Conservation (phyloP, 2,113 vertebrate species). For the Ceyx margarethae region DNA sequence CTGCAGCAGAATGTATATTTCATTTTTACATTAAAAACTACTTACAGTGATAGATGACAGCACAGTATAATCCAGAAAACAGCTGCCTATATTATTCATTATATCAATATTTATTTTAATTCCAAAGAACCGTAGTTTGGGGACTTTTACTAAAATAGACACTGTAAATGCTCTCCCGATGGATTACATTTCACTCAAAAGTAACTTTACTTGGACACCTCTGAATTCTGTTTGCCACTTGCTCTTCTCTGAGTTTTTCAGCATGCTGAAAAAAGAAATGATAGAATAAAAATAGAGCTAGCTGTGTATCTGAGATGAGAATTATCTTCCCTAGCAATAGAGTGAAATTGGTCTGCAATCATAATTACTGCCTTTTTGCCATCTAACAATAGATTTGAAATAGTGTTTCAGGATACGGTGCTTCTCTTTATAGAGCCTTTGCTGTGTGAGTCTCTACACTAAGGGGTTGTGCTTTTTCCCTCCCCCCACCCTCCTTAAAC, state of each 20-base stretch:
- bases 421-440: not conserved
- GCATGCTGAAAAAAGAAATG: conserved; percentile 13
- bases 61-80: not conserved
- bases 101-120: conserved; percentile 55
- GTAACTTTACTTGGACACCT: conserved; percentile 34
- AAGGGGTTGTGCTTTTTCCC: not conserved
- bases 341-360: not conserved
- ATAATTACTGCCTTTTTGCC: conserved; percentile 22
- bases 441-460: not conserved
- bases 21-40: conserved; percentile 42
- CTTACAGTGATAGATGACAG: conserved; percentile 23
- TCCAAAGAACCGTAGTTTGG: not conserved
- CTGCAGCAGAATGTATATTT: conserved; percentile 11
- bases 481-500: not conserved
- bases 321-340: conserved; percentile 27
- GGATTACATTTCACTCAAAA: not conserved
- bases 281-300: conserved; percentile 48
- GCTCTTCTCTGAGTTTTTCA: conserved; percentile 17
- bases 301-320: conserved; percentile 12
- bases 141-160: conserved; percentile 25
- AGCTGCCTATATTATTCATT: conserved; percentile 5
- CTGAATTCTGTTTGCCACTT: conserved; percentile 35
- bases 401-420: not conserved
- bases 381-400: conserved; percentile 22
- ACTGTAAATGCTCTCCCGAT: conserved; percentile 7